Evolutionary conservation across 2,113 vertebrate genomes (phyloP).

Genomic region (Leucosticte australis): DNA sequence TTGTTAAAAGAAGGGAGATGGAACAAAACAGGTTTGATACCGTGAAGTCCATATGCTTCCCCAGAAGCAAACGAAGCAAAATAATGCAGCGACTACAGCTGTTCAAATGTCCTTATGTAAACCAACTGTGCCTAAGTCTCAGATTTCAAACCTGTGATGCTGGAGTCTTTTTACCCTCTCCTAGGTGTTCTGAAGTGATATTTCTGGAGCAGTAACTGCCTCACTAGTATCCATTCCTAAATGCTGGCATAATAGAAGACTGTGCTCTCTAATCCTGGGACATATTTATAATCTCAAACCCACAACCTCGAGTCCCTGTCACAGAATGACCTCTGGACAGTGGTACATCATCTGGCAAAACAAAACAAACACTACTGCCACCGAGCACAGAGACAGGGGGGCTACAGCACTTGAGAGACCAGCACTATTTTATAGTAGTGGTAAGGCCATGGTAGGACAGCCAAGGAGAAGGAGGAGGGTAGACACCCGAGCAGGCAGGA

Average conservation of each 20-base stretch:
- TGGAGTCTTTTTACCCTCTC: conserved; percentile 34
- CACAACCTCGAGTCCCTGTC: background rate
- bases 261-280: background rate
- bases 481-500: background rate
- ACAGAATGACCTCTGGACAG: background rate
- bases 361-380: background rate
- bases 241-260: background rate
- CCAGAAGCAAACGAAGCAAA: conserved; percentile 40
- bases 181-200: background rate
- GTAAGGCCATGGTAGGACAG: background rate
- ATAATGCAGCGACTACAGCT: conserved; percentile 7
- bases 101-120: background rate
- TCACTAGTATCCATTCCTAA: background rate
- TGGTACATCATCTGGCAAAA: background rate
- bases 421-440: background rate
- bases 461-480: background rate
- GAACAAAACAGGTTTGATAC: conserved; percentile 18
- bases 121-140: background rate
- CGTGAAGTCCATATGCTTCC: background rate
- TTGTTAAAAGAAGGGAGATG: background rate
- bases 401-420: background rate
- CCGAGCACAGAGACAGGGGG: background rate
- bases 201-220: background rate
- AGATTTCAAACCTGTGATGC: conserved; percentile 19
- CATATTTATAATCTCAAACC: background rate